These are phyloP conservation scores for Xenopus borealis DNA, from an alignment of 2,113 vertebrate genomes.

Conservation along the genomic window DNA sequence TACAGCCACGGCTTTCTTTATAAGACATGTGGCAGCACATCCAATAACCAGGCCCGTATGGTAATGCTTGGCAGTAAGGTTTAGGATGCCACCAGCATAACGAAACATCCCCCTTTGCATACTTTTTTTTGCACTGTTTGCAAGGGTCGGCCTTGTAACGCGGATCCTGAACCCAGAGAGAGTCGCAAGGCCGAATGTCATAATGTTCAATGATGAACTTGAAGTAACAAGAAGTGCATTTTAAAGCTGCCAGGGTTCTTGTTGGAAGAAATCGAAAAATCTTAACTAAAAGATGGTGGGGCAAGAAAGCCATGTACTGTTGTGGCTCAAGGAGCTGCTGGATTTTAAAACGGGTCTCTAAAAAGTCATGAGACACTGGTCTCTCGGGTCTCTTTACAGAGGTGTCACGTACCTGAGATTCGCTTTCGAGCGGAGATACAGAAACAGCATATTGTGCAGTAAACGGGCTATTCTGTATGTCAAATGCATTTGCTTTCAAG, in stretches of 20 bases:
- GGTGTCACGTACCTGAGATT: constrained; percentile 53
- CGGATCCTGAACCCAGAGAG: constrained; percentile 90
- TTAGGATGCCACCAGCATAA: constrained; percentile 96
- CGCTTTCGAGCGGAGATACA: constrained; percentile 34
- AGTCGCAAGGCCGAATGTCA: constrained; percentile 85
- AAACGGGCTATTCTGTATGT: constrained; percentile 19
- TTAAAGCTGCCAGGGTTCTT: constrained; percentile 83
- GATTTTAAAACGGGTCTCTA: constrained; percentile 84
- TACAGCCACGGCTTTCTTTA: constrained; percentile 86
- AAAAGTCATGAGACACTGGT: constrained; percentile 80
- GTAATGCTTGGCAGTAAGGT: constrained; percentile 90
- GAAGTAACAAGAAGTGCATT: constrained; percentile 90
- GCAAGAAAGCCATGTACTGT: constrained; percentile 83
- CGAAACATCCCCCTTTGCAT: constrained; percentile 84
- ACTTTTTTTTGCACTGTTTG: constrained; percentile 92
- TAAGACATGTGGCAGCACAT: constrained; percentile 88
- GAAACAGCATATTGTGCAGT: constrained; percentile 17
- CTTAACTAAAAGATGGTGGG: constrained; percentile 87
- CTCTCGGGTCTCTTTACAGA: constrained; percentile 64
- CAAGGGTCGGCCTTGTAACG: constrained; percentile 93
- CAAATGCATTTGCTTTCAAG: constrained; percentile 40
- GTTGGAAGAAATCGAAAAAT: constrained; percentile 86
- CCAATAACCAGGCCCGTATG: constrained; percentile 92
- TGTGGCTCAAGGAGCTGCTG: constrained; percentile 90
- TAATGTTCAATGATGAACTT: constrained; percentile 86